Evolutionary conservation across 2,888 invertebrate genomes (phyloP).

Genomic region (Parnassius apollo): DNA sequence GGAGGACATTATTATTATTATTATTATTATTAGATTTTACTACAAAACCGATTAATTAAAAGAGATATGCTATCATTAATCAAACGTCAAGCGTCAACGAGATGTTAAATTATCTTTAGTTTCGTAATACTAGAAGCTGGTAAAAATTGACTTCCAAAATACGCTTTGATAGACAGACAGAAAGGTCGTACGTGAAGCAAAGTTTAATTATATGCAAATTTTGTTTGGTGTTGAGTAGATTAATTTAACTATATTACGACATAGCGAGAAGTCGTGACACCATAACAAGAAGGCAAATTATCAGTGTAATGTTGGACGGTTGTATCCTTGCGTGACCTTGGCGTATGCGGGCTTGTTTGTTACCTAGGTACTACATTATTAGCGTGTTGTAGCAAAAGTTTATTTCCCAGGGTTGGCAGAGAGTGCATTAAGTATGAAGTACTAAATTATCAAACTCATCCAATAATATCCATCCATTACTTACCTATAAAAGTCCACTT

Average conservation of each 20-base stretch:
- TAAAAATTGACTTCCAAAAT: conserved; percentile 13
- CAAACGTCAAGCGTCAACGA: conserved; percentile 7
- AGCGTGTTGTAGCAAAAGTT: too few species aligned
- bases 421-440: too few species aligned
- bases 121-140: conserved; percentile 2
- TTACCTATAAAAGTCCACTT: too few species aligned
- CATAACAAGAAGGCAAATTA: background rate
- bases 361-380: too few species aligned
- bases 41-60: background rate
- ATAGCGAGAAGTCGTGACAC: background rate
- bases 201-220: conserved; percentile 3
- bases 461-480: too few species aligned
- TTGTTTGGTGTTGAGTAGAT: background rate
- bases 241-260: conserved; percentile 4
- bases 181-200: conserved; percentile 14
- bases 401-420: too few species aligned
- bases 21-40: too few species aligned
- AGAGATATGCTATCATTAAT: conserved; percentile 12
- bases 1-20: too few species aligned
- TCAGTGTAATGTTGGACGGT: background rate
- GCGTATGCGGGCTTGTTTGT: conserved; percentile 1
- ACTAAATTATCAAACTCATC: too few species aligned
- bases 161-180: background rate
- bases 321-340: conserved; percentile 8
- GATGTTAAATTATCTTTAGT: background rate